These are phyloP conservation scores for Sula dactylatra DNA, from an alignment of 2,113 vertebrate genomes.

Conservation along the genomic window DNA sequence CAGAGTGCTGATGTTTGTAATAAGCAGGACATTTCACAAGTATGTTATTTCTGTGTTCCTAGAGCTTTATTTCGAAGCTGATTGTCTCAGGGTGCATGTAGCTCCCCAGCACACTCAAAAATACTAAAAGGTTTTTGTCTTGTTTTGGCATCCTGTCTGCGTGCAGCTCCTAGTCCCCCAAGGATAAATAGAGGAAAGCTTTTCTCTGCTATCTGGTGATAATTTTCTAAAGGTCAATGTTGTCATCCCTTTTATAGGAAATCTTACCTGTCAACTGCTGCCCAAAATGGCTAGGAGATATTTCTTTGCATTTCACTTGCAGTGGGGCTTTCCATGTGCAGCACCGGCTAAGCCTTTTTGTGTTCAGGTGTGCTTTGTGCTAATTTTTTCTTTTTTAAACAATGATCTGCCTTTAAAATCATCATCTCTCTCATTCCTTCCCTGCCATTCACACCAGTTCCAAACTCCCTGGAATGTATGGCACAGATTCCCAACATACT, in stretches of 20 bases:
- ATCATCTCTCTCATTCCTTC: not conserved
- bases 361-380: not conserved
- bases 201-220: conserved; percentile 37
- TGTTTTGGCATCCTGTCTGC: conserved; percentile 30
- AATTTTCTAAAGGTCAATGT: conserved; percentile 61
- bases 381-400: not conserved
- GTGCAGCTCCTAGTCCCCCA: not conserved
- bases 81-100: not conserved
- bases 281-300: conserved; percentile 10
- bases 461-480: not conserved
- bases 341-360: not conserved
- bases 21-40: not conserved
- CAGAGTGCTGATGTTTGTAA: not conserved
- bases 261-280: conserved; percentile 26
- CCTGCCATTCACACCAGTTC: not conserved
- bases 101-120: not conserved
- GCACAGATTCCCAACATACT: not conserved
- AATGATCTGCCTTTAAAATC: not conserved
- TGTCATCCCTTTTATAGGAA: conserved; percentile 40
- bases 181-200: conserved; percentile 36
- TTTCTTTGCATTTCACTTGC: conserved; percentile 6
- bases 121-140: not conserved
- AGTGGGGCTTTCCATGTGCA: not conserved
- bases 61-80: not conserved
- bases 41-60: not conserved